Base-by-base conservation (phyloP, 2,797 vertebrate genomes). In the Emydoidea blandingii region DNA sequence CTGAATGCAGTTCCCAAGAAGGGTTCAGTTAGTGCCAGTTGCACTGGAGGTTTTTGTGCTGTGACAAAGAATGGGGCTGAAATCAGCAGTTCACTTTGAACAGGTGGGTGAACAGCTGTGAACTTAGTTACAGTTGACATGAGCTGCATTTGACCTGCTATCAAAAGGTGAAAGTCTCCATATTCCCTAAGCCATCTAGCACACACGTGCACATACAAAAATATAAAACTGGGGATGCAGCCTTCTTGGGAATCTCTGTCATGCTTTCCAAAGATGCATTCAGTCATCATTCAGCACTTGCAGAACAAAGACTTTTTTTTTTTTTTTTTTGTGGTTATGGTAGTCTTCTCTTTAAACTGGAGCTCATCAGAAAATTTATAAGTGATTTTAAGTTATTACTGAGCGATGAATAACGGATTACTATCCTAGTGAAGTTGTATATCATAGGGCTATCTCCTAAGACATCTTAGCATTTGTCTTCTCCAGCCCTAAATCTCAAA, bases 51-150 rank as follows among this genome's bases (percentile, higher is more conserved):
- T 37, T 9, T 19, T 9, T 34, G 54, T 79, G 86, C 18, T 31
- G 44, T 49, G 44, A 81, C 12, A 31, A 78, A 78, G 29, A n/a
- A 15, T 14, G 9, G 41, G 62, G 37, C 41, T 65, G 76, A 37
- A 74, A 47, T n/a, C 52, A 65, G 5, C 12, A 57, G 16, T 44
- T 34, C 2, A 0, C 15, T 47, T 25, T 72, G 56, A 62, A 49
- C 37, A 68, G 52, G 59, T 11, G 0, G 0, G 8, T 9, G 3
- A 72, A 27, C 0, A 0, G 3, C 57, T 72, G 10, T 0, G 0
- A 15, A 1, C 15, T 5, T 65, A 44, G n/a, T 10, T 49, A 15
- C 8, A 47, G 41, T n/a, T 76, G 37, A 59, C 50, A 18, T 9
- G 5, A 44, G 14, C 50, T 78, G 34, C 76, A 50, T 72, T 59